A percentile compares a stretch with the other conserved stretches of the same genome.
phyloP scores from a whole-genome alignment of 1,140 invertebrate genomes.

The Conus ventricosus region DNA sequence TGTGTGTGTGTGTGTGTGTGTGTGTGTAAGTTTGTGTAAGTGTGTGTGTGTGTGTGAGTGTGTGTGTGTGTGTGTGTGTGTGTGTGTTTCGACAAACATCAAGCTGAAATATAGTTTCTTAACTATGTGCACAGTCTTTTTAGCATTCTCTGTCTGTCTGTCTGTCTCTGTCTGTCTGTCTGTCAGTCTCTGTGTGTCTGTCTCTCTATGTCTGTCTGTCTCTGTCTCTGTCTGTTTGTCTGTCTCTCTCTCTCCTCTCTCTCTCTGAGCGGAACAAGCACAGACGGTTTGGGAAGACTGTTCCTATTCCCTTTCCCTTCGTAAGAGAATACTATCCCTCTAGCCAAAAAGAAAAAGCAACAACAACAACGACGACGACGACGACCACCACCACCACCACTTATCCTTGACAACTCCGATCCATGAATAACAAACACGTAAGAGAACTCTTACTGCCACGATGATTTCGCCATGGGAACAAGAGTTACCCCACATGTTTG shows the following conservation, averaged over 20 bases:
- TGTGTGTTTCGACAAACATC: background rate
- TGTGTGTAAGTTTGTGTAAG: background rate
- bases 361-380: too few relatives aligned
- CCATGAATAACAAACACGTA: too few relatives aligned
- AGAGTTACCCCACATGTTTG: too few relatives aligned
- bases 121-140: background rate
- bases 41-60: background rate
- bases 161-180: background rate
- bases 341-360: too few relatives aligned
- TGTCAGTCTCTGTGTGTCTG: background rate
- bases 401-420: too few relatives aligned
- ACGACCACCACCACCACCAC: too few relatives aligned
- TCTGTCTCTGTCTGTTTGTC: background rate
- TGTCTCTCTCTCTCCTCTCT: background rate
- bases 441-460: too few relatives aligned
- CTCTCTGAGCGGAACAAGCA: too few relatives aligned
- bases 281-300: too few relatives aligned
- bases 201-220: background rate
- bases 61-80: background rate
- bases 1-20: background rate
- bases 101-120: background rate
- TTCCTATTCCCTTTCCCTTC: too few relatives aligned
- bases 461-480: too few relatives aligned
- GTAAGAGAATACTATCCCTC: too few relatives aligned
- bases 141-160: background rate